A percentile compares a stretch with the other conserved stretches of the same genome.
Conservation (phyloP, 2,113 vertebrate species). For the Enhydra lutris region DNA sequence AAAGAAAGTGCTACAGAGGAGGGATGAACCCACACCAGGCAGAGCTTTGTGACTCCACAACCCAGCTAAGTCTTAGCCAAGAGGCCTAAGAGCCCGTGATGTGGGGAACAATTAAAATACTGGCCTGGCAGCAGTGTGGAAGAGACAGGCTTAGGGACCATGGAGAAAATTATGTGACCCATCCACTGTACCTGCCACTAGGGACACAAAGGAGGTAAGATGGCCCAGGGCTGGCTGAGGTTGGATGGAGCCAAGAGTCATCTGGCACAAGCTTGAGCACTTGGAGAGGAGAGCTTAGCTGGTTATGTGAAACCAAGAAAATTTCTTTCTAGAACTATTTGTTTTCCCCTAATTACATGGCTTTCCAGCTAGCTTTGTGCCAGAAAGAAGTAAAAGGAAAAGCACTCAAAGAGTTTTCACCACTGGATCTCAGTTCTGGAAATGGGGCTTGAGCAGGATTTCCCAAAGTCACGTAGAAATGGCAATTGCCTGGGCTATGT, state of each 20-base stretch:
- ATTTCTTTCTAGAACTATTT: neutral
- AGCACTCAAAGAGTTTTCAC: neutral
- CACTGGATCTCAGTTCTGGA: neutral
- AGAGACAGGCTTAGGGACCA: neutral
- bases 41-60: neutral
- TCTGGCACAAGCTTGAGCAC: neutral
- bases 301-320: neutral
- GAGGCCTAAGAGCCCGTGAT: neutral
- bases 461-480: neutral
- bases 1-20: neutral
- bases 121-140: neutral
- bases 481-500: neutral
- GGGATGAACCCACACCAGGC: neutral
- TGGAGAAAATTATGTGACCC: neutral
- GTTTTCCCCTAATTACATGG: neutral
- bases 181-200: neutral
- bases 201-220: neutral
- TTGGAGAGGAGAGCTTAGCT: neutral
- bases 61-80: neutral
- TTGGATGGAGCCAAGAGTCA: neutral
- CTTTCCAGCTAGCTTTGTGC: neutral
- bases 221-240: too few species aligned
- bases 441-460: neutral
- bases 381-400: neutral
- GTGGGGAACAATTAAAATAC: neutral